Evolutionary conservation across 1,140 invertebrate genomes (phyloP), one percentile per base, ranked within the genome.

Genomic region (Caenorhabditis latens): DNA sequence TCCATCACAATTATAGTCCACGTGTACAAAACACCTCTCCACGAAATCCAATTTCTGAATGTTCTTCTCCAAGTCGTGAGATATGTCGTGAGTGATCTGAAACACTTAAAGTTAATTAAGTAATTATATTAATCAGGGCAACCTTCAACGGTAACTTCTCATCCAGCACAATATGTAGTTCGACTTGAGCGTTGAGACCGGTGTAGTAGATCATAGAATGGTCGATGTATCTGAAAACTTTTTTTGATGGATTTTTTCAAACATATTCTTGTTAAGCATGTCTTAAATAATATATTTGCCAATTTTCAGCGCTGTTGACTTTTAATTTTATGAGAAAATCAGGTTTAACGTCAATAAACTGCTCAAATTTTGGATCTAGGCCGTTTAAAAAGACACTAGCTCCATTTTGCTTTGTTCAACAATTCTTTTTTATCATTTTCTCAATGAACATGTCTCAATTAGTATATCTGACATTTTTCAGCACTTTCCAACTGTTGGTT

Each of bases 181-280:
- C 89, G 14, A 90, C 89, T 13, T 90, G 65, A 43, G 65, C 93
- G 75, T 93, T 92, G 46, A 88, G 91, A 13, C 93, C 93, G 85
- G 93, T 93, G 88, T 94, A 93, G 86, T 93, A 94, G 7, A 93
- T 93, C 42, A 92, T 88, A 19, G 93, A 92, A 8, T 93, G 93
- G 88, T 93, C 93, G 42, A 94, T 93, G 48, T 82, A 79, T n/a
- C 86, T 87, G 63, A n/a, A 87, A 87, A 21, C n/a, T n/a, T n/a
- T n/a, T 40, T 48, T 16, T 24, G 19, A 11, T 82, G 2, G n/a
- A 6, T 48, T 13, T 16, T 6, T 16, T 16, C 2, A 75, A 75
- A 40, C 32, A 32, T 32, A 0, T 32, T 32, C 32, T 32, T 1
- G 0, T 32, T 32, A 0, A 32, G 32, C 32, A 2, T 32, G 2